phyloP scores from a whole-genome alignment of 2,888 invertebrate species.

The Ceramica pisi region DNA sequence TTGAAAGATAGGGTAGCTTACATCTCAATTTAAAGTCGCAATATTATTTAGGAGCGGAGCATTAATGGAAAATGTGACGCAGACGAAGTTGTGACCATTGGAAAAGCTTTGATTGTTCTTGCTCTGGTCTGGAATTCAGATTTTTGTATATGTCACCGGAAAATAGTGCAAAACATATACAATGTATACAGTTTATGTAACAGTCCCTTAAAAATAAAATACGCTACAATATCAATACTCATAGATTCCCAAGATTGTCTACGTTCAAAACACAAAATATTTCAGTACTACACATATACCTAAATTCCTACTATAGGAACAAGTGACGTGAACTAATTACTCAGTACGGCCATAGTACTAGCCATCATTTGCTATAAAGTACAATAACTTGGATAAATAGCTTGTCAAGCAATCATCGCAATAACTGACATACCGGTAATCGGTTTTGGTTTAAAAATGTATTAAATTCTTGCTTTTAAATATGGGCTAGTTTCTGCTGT shows the following conservation, averaged over 20 bases:
- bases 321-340: constrained; percentile 45
- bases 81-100: no score
- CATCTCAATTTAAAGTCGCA: no score
- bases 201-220: not conserved
- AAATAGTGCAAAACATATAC: no score
- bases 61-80: no score
- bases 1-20: no score
- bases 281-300: not conserved
- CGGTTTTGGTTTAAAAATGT: not conserved
- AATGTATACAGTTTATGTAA: no score
- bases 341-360: not conserved
- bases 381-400: constrained; percentile 43
- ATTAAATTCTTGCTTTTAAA: not conserved
- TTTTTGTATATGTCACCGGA: no score
- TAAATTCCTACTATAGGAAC: not conserved
- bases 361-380: constrained; percentile 11
- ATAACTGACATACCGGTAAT: constrained; percentile 32
- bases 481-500: not conserved
- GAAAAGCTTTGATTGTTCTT: no score
- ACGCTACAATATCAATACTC: no score
- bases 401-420: constrained; percentile 23
- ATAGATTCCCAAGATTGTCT: no score
- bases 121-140: no score
- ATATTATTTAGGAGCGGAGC: no score
- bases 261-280: not conserved